A percentile compares a stretch with the other conserved stretches of the same genome.
These are phyloP conservation scores for Melieria picta DNA, from an alignment of 2,888 invertebrate genomes.

Conservation along the genomic window DNA sequence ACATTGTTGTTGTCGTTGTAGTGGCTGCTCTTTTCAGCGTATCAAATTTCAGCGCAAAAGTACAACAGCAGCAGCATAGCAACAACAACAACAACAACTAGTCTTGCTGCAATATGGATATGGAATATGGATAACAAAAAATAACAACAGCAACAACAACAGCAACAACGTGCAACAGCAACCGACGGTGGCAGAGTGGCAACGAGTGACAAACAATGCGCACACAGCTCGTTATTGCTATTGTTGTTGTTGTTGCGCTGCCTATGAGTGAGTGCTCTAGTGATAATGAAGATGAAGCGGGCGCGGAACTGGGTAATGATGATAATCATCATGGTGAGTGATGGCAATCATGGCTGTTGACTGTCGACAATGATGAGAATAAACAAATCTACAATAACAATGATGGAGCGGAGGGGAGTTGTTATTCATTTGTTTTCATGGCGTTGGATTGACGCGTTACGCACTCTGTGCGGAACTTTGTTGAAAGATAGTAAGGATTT, in stretches of 20 bases:
- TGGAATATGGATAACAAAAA: no score
- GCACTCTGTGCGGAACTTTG: no score
- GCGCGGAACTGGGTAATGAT: constrained; percentile 6
- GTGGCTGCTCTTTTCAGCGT: constrained; percentile 36
- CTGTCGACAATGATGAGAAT: constrained; percentile 27
- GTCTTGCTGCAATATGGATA: no score
- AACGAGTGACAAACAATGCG: background rate
- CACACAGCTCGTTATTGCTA: constrained; percentile 12
- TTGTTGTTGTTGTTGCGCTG: constrained; percentile 2
- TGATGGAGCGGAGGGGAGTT: constrained; percentile 33
- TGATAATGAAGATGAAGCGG: constrained; percentile 5
- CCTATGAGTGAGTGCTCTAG: background rate
- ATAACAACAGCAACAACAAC: constrained; percentile 23
- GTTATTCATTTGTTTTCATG: constrained; percentile 10
- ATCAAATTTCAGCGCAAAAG: constrained; percentile 40
- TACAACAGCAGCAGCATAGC: background rate
- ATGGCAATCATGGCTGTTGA: no score
- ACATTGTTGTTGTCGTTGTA: constrained; percentile 18
- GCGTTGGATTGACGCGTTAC: background rate
- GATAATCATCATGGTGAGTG: constrained; percentile 5
- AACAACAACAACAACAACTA: no score
- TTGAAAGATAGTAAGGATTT: no score
- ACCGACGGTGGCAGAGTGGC: constrained; percentile 14
- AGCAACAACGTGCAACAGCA: constrained; percentile 29
- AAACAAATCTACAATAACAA: constrained; percentile 35